A percentile compares a stretch with the other conserved stretches of the same genome.
Evolutionary conservation across 37 sponge, comb jelly and placozoan genomes (phyloP).

Genomic region (Axinella damicornis): DNA sequence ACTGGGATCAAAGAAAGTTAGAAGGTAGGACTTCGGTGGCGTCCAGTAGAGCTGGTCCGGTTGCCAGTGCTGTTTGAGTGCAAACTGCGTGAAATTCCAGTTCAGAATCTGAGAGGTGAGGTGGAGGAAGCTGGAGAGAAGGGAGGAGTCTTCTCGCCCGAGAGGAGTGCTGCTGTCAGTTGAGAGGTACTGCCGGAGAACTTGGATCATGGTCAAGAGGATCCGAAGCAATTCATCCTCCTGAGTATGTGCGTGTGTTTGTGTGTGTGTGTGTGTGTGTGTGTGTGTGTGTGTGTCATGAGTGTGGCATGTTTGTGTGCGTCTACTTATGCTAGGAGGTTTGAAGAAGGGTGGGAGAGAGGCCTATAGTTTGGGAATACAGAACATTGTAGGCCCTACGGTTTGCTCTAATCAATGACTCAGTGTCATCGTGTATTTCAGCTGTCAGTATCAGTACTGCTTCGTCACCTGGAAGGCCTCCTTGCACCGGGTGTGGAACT

Average conservation of each 20-base stretch:
- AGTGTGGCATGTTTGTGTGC: neutral
- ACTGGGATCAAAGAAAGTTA: slow-evolving; percentile 46
- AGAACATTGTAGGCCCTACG: neutral
- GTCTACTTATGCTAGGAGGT: too few species aligned
- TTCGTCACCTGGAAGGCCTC: slow-evolving; percentile 52
- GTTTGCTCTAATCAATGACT: neutral
- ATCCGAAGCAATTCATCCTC: slow-evolving; percentile 49
- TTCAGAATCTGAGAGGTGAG: slow-evolving; percentile 59
- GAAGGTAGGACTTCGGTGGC: slow-evolving; percentile 52
- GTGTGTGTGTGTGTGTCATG: neutral
- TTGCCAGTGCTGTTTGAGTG: neutral
- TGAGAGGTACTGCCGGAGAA: slow-evolving; percentile 31
- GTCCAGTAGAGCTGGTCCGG: slow-evolving; percentile 1
- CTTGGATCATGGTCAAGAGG: slow-evolving; percentile 36
- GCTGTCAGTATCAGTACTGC: neutral
- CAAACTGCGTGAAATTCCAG: slow-evolving; percentile 68
- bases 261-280: too few species aligned
- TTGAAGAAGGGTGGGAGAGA: neutral
- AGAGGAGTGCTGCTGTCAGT: neutral
- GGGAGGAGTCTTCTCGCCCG: too few species aligned
- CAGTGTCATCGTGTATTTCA: neutral
- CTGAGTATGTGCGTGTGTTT: neutral
- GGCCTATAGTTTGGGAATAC: neutral
- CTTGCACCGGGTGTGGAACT: slow-evolving; percentile 72
- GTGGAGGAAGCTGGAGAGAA: slow-evolving; percentile 38